Conservation (phyloP, 2,797 vertebrate species). For the Loris lydekkerianus region DNA sequence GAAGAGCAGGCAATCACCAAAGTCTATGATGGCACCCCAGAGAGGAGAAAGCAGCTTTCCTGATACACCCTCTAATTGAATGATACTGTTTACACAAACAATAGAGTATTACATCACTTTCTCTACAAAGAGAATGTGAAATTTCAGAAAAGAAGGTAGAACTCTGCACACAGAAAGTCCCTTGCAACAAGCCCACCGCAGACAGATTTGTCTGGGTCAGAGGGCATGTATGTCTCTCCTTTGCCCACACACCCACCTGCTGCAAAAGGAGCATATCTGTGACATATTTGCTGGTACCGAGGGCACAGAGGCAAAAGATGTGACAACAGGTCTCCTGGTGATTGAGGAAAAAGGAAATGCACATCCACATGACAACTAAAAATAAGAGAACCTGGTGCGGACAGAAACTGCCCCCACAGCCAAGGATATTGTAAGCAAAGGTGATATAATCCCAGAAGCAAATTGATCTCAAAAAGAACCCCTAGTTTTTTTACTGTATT, state of each 20-base stretch:
- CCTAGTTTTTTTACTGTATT: background rate
- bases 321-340: background rate
- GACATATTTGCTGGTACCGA: slow-evolving; percentile 41
- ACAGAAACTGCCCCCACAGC: background rate
- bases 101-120: slow-evolving; percentile 86
- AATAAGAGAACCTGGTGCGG: background rate
- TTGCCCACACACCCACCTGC: slow-evolving; percentile 80
- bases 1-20: slow-evolving; percentile 84
- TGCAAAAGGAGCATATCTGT: slow-evolving; percentile 55
- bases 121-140: slow-evolving; percentile 81
- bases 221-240: slow-evolving; percentile 82
- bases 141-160: slow-evolving; percentile 88
- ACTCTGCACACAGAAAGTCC: slow-evolving; percentile 87
- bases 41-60: slow-evolving; percentile 71
- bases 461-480: background rate
- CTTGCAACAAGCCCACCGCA: slow-evolving; percentile 84
- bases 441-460: slow-evolving; percentile 21
- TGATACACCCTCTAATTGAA: slow-evolving; percentile 77
- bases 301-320: slow-evolving; percentile 65
- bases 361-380: background rate
- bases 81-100: slow-evolving; percentile 85
- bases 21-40: slow-evolving; percentile 67
- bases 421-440: slow-evolving; percentile 8
- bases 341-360: background rate
- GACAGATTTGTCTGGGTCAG: slow-evolving; percentile 85